Percentiles rank a stretch among this genome's conserved stretches.
These are phyloP conservation scores for Holacanthus passer DNA, from an alignment of 2,113 vertebrate genomes.

Conservation along the genomic window DNA sequence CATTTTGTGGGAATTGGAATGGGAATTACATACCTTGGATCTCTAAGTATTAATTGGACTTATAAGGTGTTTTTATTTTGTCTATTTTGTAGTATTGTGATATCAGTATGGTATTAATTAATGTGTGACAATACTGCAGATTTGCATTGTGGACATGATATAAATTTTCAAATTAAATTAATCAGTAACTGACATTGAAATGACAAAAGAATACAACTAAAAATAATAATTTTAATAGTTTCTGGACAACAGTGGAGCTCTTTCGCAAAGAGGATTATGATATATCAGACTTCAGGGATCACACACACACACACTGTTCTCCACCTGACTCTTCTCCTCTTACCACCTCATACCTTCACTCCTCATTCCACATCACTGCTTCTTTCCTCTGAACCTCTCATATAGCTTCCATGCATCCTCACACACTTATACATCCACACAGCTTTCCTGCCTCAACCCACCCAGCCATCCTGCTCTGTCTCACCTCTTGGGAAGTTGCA, in stretches of 20 bases:
- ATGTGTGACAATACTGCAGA: neutral
- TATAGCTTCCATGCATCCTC: slow-evolving; percentile 26
- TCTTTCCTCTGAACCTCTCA: slow-evolving; percentile 23
- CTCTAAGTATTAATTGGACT: neutral
- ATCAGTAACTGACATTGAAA: too few species aligned
- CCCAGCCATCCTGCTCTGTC: neutral
- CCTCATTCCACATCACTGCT: slow-evolving; percentile 42
- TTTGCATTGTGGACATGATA: neutral
- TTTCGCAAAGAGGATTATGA: neutral
- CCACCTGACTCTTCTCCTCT: slow-evolving; percentile 35
- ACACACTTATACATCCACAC: neutral
- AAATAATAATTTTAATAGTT: neutral
- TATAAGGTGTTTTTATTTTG: neutral
- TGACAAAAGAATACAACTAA: neutral
- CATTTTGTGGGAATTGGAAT: too few species aligned
- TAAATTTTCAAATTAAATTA: neutral
- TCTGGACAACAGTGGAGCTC: neutral
- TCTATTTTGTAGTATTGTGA: neutral
- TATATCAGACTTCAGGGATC: neutral
- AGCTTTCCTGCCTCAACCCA: neutral
- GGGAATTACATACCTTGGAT: too few species aligned
- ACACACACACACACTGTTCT: slow-evolving; percentile 24
- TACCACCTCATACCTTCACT: slow-evolving; percentile 31
- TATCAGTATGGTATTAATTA: neutral
- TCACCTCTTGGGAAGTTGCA: slow-evolving; percentile 87